phyloP scores from a whole-genome alignment of 2,113 vertebrate genomes.

The Thalassoma bifasciatum region DNA sequence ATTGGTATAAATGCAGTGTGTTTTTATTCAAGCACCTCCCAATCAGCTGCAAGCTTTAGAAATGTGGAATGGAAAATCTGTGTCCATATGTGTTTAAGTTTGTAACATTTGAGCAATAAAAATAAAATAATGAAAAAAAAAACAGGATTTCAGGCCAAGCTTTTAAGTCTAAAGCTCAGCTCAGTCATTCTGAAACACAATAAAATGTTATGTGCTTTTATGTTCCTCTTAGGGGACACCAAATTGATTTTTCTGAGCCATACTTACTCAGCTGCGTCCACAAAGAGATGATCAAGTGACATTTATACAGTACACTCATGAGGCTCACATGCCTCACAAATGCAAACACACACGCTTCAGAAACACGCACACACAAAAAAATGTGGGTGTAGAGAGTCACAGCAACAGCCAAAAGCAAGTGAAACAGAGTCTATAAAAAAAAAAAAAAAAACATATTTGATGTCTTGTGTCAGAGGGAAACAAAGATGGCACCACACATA shows the following conservation, averaged over 20 bases:
- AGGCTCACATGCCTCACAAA: constrained; percentile 27
- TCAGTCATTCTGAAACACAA: constrained; percentile 29
- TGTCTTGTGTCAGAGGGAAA: constrained; percentile 48
- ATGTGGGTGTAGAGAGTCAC: constrained; percentile 43
- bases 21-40: constrained; percentile 34
- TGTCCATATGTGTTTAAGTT: constrained; percentile 3
- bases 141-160: constrained; percentile 33
- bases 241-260: constrained; percentile 70
- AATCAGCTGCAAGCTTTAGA: constrained; percentile 17
- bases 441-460: no score
- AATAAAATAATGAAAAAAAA: constrained; percentile 27
- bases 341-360: background rate
- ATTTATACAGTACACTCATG: constrained; percentile 60
- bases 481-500: constrained; percentile 33
- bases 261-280: constrained; percentile 64
- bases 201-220: constrained; percentile 53
- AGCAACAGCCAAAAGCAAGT: constrained; percentile 46
- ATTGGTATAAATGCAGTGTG: background rate
- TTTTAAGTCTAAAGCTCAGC: constrained; percentile 43
- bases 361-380: constrained; percentile 13
- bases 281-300: constrained; percentile 68
- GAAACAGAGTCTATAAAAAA: constrained; percentile 40
- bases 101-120: background rate
- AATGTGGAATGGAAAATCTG: constrained; percentile 5
- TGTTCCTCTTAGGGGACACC: constrained; percentile 56